These are phyloP conservation scores for Alosa alosa DNA, from an alignment of 2,113 vertebrate species.

Conservation along the genomic window DNA sequence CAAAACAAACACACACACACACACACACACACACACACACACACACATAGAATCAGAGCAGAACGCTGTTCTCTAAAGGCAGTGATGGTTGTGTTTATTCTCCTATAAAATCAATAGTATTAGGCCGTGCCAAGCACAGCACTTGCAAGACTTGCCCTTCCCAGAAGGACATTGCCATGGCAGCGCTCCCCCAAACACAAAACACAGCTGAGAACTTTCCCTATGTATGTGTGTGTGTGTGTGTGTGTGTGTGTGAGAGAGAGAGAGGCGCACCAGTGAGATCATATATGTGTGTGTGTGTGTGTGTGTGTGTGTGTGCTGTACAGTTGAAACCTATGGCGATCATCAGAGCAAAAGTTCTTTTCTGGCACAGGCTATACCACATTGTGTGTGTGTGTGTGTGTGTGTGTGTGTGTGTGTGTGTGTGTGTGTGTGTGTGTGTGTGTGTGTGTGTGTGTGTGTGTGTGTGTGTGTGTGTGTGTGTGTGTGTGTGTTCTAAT, in stretches of 20 bases:
- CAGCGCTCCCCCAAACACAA: constrained; percentile 38
- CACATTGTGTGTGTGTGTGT: neutral
- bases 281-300: constrained; percentile 14
- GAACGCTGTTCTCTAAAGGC: neutral
- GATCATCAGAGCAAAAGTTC: neutral
- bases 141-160: constrained; percentile 35
- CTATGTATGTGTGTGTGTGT: neutral
- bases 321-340: neutral
- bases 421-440: neutral
- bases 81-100: constrained; percentile 27
- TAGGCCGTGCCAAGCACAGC: constrained; percentile 27
- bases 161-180: constrained; percentile 43
- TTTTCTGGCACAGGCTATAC: neutral
- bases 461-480: neutral
- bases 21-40: neutral
- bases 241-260: neutral
- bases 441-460: neutral
- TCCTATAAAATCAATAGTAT: constrained; percentile 38
- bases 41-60: constrained; percentile 14
- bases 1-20: constrained; percentile 2
- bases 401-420: neutral
- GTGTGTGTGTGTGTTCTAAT: neutral
- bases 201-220: constrained; percentile 46
- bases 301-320: constrained; percentile 27
- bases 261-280: neutral